Base-by-base conservation (phyloP, 2,113 vertebrate genomes). In the Lycaon pictus region DNA sequence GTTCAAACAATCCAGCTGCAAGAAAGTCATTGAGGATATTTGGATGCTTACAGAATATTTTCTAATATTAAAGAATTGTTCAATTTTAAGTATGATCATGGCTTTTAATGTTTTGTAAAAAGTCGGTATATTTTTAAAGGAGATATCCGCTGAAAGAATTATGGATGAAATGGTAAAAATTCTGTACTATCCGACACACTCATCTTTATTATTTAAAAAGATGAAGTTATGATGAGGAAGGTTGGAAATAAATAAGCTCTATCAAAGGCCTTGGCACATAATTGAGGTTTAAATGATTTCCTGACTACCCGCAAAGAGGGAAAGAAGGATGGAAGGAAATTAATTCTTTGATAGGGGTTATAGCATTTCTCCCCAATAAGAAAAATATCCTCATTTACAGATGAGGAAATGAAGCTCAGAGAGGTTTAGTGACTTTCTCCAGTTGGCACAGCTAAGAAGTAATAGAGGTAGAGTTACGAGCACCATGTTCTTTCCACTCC, bases 381-480 rank as follows among this genome's bases (percentile, higher is more conserved):
- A 67, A n/a, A 23, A 56, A 58, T 19, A 32, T 29, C 69, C 22
- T 87, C 32, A 27, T 48, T 79, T 83, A 51, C 29, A 82, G 32
- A 12, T 20, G 56, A 92, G 25, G 29, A 92, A 60, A 84, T 11
- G 23, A 51, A 35, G 17, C 55, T 82, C 56, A 48, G 63, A 88
- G 32, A 74, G 25, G 48, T 3, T 60, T 82, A 20, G 22, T 6
- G 51, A 51, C 37, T 35, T 67, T 19, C 63, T 55, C 19, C 53
- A 32, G 15, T 3, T 80, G 60, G 20, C 7, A 25, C 53, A 88
- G 63, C 27, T 13, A 89, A 53, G 55, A 85, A 85, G 20, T 8
- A 53, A 25, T 2, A 35, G 19, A 69, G 6, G 2, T 0, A 2
- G 7, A 35, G 13, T 22, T 71, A 9, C 1, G 0, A 16, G 1